Evolutionary conservation across 2,797 vertebrate species (phyloP).

Genomic region (Xenops minutus): DNA sequence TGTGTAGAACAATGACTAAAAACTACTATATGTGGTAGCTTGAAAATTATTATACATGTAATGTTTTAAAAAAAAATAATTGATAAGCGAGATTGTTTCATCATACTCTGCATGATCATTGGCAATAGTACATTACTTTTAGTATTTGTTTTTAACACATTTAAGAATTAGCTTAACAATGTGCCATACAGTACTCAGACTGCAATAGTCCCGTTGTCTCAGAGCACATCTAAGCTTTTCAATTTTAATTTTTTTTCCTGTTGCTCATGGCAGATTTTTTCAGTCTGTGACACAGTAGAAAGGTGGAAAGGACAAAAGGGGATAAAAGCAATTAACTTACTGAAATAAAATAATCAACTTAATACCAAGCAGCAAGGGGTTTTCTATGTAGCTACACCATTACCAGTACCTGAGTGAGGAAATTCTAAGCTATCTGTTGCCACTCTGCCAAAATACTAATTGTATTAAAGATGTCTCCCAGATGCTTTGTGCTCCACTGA

Average conservation of each 20-base stretch:
- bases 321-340: slow-evolving; percentile 47
- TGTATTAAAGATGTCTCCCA: not conserved
- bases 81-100: not conserved
- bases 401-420: not conserved
- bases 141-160: not conserved
- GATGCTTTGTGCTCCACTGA: not conserved
- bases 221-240: not conserved
- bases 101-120: not conserved
- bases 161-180: not conserved
- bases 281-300: not conserved
- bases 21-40: not conserved
- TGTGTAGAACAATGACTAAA: not conserved
- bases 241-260: slow-evolving; percentile 15
- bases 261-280: not conserved
- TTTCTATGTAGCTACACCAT: not conserved
- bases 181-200: not conserved
- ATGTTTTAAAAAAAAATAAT: not conserved
- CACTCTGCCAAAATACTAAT: not conserved
- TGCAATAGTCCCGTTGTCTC: not conserved
- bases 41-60: not conserved
- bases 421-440: not conserved
- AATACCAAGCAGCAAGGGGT: not conserved
- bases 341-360: slow-evolving; percentile 33
- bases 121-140: not conserved
- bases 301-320: slow-evolving; percentile 5